These are phyloP conservation scores for Erebia palarica DNA, from an alignment of 2,888 invertebrate species.

Conservation along the genomic window DNA sequence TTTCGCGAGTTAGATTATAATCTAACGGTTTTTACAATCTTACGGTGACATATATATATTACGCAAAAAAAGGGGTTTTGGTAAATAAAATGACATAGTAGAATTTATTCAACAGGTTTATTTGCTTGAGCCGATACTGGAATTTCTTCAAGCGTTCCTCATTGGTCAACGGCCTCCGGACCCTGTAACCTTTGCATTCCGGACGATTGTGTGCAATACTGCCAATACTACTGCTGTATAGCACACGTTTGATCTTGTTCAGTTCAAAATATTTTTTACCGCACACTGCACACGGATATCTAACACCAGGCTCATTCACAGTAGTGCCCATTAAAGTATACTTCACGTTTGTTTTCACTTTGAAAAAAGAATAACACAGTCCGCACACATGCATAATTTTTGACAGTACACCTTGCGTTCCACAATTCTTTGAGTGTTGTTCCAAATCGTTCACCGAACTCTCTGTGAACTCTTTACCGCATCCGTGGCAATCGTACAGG, in stretches of 20 bases:
- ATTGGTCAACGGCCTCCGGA: constrained; percentile 33
- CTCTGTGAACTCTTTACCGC: constrained; percentile 1
- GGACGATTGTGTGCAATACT: neutral
- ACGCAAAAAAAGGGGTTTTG: neutral
- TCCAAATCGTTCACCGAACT: neutral
- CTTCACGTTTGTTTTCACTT: neutral
- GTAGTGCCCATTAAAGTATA: constrained; percentile 22
- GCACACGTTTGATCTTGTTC: constrained; percentile 22
- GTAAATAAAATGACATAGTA: constrained; percentile 38
- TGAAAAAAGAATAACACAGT: constrained; percentile 30
- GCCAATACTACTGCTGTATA: neutral
- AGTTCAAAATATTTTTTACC: constrained; percentile 34
- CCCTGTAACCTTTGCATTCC: neutral
- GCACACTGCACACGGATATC: constrained; percentile 35
- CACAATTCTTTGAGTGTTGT: neutral
- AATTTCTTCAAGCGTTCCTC: constrained; percentile 42
- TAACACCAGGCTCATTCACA: constrained; percentile 18
- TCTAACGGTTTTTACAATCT: too few relatives aligned
- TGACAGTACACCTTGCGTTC: neutral
- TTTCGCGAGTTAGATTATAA: too few relatives aligned
- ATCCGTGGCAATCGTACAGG: neutral
- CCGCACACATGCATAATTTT: constrained; percentile 34
- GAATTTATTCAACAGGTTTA: constrained; percentile 42
- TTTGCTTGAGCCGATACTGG: constrained; percentile 40
- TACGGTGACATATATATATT: too few relatives aligned